Evolutionary conservation across 2,888 invertebrate genomes (phyloP).

Genomic region (Agrochola macilenta): DNA sequence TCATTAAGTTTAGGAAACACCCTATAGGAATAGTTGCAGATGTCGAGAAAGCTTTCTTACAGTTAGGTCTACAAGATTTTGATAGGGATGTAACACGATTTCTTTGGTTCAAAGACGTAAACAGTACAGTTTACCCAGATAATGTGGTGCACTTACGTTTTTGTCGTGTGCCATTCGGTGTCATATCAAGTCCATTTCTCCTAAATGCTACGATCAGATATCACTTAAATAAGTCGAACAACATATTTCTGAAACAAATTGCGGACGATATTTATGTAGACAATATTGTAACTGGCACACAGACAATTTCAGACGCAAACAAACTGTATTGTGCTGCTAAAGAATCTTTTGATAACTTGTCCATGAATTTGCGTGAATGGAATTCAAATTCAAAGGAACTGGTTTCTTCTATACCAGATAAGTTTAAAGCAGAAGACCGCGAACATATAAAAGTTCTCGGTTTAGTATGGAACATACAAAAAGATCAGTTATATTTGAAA

Average conservation of each 20-base stretch:
- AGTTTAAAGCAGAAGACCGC: background rate
- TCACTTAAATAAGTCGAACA: too few species aligned
- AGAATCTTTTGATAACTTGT: background rate
- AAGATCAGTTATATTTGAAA: background rate
- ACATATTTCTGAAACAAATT: too few species aligned
- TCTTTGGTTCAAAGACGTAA: background rate
- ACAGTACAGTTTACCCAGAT: background rate
- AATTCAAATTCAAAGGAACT: background rate
- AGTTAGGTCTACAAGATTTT: slow-evolving; percentile 1
- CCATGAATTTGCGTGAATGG: background rate
- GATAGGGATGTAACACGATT: background rate
- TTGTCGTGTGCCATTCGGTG: slow-evolving; percentile 3
- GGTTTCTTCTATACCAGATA: background rate
- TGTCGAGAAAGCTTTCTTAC: background rate
- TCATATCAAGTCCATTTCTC: slow-evolving; percentile 15
- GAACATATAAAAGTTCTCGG: background rate
- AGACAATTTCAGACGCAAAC: background rate
- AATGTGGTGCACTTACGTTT: slow-evolving; percentile 5
- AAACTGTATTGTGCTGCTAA: slow-evolving; percentile 1
- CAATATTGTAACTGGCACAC: too few species aligned
- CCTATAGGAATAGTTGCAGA: slow-evolving; percentile 9
- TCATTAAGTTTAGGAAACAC: slow-evolving; percentile 13
- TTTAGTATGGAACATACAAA: background rate
- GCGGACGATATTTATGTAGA: too few species aligned
- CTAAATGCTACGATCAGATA: background rate